A percentile compares a stretch with the other conserved stretches of the same genome.
These are phyloP conservation scores for Prionailurus viverrinus DNA, from an alignment of 2,113 vertebrate genomes.

Conservation along the genomic window DNA sequence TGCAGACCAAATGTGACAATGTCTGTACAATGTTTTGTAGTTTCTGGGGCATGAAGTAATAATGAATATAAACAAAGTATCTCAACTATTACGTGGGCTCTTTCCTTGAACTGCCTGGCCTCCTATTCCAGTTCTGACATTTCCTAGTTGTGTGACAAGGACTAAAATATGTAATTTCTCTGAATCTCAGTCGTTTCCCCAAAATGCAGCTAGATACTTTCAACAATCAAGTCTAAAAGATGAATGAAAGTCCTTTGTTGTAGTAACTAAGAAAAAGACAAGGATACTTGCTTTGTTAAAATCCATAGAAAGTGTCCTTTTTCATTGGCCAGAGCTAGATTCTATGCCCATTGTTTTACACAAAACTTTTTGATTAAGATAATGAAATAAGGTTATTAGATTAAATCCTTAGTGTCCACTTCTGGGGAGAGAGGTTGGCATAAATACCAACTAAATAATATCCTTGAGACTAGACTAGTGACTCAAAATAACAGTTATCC, in stretches of 20 bases:
- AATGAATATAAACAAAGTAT: fast-evolving
- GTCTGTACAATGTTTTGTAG: not conserved
- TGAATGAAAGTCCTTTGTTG: not conserved
- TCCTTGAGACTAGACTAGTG: not conserved
- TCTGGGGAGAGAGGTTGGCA: not conserved
- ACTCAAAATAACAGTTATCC: not conserved
- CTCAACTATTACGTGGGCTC: not conserved
- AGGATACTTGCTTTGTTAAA: not conserved
- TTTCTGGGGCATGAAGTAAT: not conserved
- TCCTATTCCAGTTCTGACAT: not conserved
- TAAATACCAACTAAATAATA: not conserved
- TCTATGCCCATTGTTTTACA: not conserved
- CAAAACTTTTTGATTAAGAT: not conserved
- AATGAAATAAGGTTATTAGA: not conserved
- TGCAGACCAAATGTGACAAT: not conserved
- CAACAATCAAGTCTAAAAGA: not conserved
- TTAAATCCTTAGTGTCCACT: not conserved
- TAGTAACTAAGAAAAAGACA: not conserved
- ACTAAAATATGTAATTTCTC: not conserved
- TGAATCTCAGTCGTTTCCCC: not conserved
- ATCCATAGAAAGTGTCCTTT: not conserved
- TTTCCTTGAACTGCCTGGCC: not conserved
- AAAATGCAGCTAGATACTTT: not conserved
- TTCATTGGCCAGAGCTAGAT: not conserved
- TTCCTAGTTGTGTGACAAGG: not conserved